These are phyloP conservation scores for Nyctereutes procyonoides DNA, from an alignment of 2,113 vertebrate genomes.

Conservation along the genomic window DNA sequence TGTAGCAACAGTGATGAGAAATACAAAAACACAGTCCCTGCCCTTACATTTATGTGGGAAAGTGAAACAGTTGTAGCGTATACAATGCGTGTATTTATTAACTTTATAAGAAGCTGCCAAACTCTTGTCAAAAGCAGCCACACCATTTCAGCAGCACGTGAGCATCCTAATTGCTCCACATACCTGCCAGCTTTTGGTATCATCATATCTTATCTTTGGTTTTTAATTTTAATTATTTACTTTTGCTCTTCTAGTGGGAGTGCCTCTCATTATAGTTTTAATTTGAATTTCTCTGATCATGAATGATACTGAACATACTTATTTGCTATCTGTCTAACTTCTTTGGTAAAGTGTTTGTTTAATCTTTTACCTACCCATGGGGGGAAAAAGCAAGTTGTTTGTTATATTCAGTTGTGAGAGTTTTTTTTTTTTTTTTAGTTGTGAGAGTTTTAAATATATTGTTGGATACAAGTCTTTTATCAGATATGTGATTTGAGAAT, in stretches of 20 bases:
- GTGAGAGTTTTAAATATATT: background rate
- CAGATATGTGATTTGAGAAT: background rate
- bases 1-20: background rate
- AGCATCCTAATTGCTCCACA: background rate
- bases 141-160: background rate
- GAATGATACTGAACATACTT: background rate
- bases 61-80: background rate
- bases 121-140: background rate
- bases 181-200: background rate
- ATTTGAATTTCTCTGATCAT: background rate
- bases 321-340: background rate
- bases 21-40: background rate
- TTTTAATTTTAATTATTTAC: background rate
- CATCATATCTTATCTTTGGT: background rate
- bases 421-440: slow-evolving; percentile 42
- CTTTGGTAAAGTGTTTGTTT: background rate
- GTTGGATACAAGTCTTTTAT: background rate
- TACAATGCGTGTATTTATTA: background rate
- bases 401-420: background rate
- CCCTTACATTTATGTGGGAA: background rate
- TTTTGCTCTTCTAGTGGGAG: background rate
- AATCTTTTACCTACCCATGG: background rate
- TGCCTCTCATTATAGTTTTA: background rate
- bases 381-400: background rate
- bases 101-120: background rate